Evolutionary conservation across 1,140 invertebrate genomes (phyloP), one percentile per base, ranked within the genome.

Genomic region (Ericerus pela): DNA sequence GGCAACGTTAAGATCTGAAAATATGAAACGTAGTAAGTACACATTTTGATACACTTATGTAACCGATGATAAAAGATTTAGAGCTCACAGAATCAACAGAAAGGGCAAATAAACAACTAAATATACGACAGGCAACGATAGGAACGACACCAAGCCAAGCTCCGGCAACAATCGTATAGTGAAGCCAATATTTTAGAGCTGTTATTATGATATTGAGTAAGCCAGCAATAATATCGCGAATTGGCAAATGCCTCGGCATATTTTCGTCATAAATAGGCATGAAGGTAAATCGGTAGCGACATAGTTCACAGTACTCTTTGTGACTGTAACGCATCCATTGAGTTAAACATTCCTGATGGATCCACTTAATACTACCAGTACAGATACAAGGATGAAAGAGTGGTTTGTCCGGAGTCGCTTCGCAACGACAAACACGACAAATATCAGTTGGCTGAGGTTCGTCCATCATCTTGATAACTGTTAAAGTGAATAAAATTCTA

Each of bases 141-240:
- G 96, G 95, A 20, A 98, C 95, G 33, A 97, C 75, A n/a, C 89
- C 93, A 2, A 98, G 76, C 96, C 96, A 99, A n/a, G 94, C 94
- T 38, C 87, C 72, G 14, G 91, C 92, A 5, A 98, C 95, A 6
- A 98, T 66, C 0, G 91, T 93, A 65, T 96, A 97, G 70, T 96
- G 94, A 4, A 96, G 72, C 92, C 94, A 96, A 70, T 93, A 94
- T 66, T 90, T 83, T 0, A 96, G 81, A 10, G 91, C 94, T 37
- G 88, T 88, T 2, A 84, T 80, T 8, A 97, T 79, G 59, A 91
- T 96, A 3, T 82, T 80, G 43, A 96, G 75, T 18, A 98, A 71
- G 1, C 95, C 94, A 55, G 82, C 83, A 0, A 92, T 75, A 1
- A 96, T 88, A 68, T 95, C 92, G 60, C 80, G 78, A 22, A 98